Base-by-base conservation (phyloP, 2,113 vertebrate genomes). In the Sisor rabdophorus region DNA sequence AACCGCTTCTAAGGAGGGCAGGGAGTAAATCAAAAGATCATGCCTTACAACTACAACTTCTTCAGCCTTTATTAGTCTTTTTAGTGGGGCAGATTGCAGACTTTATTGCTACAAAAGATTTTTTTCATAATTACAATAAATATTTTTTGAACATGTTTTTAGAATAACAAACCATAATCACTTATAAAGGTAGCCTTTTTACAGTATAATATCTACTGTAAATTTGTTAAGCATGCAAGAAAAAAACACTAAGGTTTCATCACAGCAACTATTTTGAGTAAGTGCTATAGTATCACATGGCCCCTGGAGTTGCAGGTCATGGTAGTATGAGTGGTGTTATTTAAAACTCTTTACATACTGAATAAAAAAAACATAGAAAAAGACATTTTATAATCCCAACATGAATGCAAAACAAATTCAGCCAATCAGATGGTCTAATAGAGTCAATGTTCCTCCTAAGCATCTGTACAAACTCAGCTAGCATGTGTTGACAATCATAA, bases 1-100 rank as follows among this genome's bases (percentile, higher is more conserved):
- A 77, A 82, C 87, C 81, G 81, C 84, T 86, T 79, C 73, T 76
- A 73, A n/a, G 68, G 67, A 54, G 55, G 75, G 78, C 65, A 83
- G 72, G 50, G 17, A 69, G 16, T 52, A 20, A 52, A 69, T 30
- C 3, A 20, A 61, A 80, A 22, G 70, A 55, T 16, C 15, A 26
- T 54, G 30, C 4, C 4, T 73, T 69, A 24, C 47, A 55, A 40
- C 30, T 20, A 1, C 47, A 28, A 54, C 15, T 26, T 56, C 48
- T 47, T 32, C 17, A 72, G 44, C 24, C 71, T 22, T 61, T 56
- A 76, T 76, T 55, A 13, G 22, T 17, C 16, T 13, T 47, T 52
- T 52, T 53, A 15, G 5, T 61, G 26, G 12, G 16, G 36, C n/a
- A 53, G 11, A 53, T 65, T 59, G 50, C n/a, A 16, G 11, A 22